Evolutionary conservation across 2,113 vertebrate genomes (phyloP), one percentile per base, ranked within the genome.

Genomic region (Podarcis muralis): DNA sequence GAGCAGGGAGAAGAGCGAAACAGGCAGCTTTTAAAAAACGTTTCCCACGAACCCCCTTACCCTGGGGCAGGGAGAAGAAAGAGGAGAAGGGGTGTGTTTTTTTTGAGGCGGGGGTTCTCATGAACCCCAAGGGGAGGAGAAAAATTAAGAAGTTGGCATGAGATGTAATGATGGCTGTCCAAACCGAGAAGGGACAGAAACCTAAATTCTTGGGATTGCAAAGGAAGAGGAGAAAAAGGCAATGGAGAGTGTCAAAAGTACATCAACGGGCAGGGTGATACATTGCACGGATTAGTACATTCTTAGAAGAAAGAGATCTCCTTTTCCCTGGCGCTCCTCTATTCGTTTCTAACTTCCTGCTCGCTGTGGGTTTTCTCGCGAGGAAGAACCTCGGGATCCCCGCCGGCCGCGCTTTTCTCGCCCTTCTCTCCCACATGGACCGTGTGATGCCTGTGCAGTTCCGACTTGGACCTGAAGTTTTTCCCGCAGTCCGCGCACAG

Each of bases 401-500:
- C 37, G 2, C 62, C 62, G 1, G 37, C 4, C 40, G 59, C 40
- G 25, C 77, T 74, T 20, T 77, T 83, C 13, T 40, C 83, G 32
- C 65, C 86, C 78, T 82, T 89, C 90, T 91, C 92, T 25, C 86
- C 92, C 0, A 13, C 81, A 6, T 93, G 90, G 48, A 84, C 76
- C 3, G 84, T 72, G 66, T 87, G 83, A 69, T 92, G 92, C 40
- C 84, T 76, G 35, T 91, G 84, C 37, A 92, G 87, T 68, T 85
- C 87, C 2, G 89, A 91, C 57, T 82, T 89, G 3, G 87, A 89
- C 4, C 87, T 65, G 89, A 96, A 96, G 30, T 93, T 82, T 66
- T 95, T 95, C 68, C 93, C 95, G 79, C 95, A 96, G 77, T 94
- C 83, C 48, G 85, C 89, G 85, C 93, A 96, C 1, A 93, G 90